phyloP scores from a whole-genome alignment of 1,140 invertebrate species.

The Zelostemma sp. region DNA sequence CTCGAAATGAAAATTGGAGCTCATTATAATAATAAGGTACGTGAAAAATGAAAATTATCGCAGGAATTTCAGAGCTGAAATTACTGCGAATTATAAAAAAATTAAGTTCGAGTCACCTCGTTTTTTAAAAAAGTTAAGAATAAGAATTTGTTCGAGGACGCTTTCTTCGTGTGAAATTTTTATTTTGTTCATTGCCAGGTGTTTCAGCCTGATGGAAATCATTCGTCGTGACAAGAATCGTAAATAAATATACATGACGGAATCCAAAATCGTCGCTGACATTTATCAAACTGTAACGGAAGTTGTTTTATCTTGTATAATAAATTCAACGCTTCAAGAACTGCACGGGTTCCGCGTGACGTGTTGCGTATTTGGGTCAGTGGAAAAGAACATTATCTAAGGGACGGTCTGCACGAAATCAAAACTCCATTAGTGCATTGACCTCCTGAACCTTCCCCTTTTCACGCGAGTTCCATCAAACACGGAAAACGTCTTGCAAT shows the following conservation, averaged over 20 bases:
- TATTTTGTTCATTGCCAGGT: no score
- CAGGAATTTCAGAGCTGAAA: no score
- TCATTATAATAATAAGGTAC: no score
- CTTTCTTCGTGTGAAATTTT: no score
- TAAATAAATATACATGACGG: no score
- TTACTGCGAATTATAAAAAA: no score
- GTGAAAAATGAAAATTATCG: background rate
- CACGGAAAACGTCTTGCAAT: slow-evolving; percentile 24
- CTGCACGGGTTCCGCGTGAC: slow-evolving; percentile 16
- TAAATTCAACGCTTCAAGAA: slow-evolving; percentile 15
- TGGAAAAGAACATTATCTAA: slow-evolving; percentile 36
- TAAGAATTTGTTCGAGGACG: no score
- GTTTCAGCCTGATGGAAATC: no score
- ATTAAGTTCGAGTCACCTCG: no score
- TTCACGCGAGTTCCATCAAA: slow-evolving; percentile 48
- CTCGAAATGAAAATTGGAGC: slow-evolving; percentile 7
- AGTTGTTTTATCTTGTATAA: background rate
- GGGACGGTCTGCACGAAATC: slow-evolving; percentile 45
- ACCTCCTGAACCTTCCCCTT: slow-evolving; percentile 46
- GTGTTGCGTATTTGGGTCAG: slow-evolving; percentile 42
- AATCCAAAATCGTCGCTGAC: background rate
- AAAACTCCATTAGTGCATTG: slow-evolving; percentile 36
- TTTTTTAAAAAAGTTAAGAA: no score
- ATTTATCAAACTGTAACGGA: slow-evolving; percentile 4
- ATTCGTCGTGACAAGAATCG: no score